These are phyloP conservation scores for Poeciliopsis presidionis DNA, from an alignment of 2,797 vertebrate genomes.

Conservation along the genomic window DNA sequence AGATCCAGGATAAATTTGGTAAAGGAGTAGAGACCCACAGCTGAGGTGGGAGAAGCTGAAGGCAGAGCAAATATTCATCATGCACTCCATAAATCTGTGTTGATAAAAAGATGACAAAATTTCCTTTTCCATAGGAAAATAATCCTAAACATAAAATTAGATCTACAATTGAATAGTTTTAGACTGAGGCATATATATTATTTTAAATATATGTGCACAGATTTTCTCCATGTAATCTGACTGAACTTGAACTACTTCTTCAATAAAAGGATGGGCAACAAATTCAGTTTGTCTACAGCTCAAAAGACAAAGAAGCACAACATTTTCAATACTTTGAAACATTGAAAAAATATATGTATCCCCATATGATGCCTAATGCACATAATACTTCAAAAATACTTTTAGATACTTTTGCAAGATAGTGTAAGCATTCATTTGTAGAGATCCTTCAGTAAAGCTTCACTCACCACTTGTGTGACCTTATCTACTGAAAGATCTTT, in stretches of 20 bases:
- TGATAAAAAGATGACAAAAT: not conserved
- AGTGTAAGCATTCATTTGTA: not conserved
- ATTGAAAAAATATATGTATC: not conserved
- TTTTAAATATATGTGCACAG: not conserved
- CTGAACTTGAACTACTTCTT: not conserved
- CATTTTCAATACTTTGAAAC: not conserved
- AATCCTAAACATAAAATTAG: not conserved
- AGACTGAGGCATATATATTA: not conserved
- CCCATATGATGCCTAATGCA: not conserved
- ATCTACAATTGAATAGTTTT: not conserved
- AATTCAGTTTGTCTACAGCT: not conserved
- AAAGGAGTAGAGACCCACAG: not conserved
- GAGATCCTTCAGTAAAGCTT: constrained; percentile 8
- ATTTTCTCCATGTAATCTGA: not conserved
- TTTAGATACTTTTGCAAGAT: not conserved
- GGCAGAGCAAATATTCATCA: not conserved
- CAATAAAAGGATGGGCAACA: not conserved
- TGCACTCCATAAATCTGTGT: not conserved
- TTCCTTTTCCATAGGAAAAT: not conserved
- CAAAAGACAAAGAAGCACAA: not conserved
- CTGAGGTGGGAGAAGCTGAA: not conserved
- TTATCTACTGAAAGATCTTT: constrained; percentile 12
- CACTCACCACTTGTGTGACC: constrained; percentile 1
- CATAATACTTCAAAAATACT: not conserved
- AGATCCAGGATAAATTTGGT: not conserved